These are phyloP conservation scores for Hylaeus volcanicus DNA, from an alignment of 1,140 invertebrate genomes.

Conservation along the genomic window DNA sequence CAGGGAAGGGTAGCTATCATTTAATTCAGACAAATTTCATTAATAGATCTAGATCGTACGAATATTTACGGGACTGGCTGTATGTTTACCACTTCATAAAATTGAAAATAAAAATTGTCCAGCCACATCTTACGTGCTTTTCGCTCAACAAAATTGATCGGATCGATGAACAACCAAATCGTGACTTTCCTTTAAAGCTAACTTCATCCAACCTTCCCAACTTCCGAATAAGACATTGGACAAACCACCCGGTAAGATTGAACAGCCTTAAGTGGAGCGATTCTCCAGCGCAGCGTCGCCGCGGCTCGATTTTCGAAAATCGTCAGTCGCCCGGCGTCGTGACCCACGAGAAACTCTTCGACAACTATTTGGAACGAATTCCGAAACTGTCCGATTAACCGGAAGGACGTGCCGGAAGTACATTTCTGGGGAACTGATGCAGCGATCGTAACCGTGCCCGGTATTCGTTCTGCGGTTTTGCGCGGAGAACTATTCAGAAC, in stretches of 20 bases:
- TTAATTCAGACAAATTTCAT: too few relatives aligned
- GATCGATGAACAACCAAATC: too few relatives aligned
- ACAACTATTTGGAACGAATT: constrained; percentile 65
- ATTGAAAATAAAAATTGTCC: too few relatives aligned
- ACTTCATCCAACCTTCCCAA: not conserved
- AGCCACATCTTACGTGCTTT: too few relatives aligned
- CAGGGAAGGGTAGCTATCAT: too few relatives aligned
- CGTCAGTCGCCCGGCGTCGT: not conserved
- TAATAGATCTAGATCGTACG: too few relatives aligned
- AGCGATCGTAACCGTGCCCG: constrained; percentile 48
- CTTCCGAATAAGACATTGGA: not conserved
- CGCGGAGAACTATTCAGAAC: constrained; percentile 61
- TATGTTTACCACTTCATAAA: too few relatives aligned
- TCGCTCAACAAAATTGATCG: too few relatives aligned
- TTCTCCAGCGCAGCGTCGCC: constrained; percentile 7
- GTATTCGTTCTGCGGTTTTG: constrained; percentile 65
- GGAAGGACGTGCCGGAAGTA: constrained; percentile 67
- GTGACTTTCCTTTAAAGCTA: too few relatives aligned
- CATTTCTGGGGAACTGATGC: constrained; percentile 63
- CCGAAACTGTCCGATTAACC: constrained; percentile 67
- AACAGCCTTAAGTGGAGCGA: not conserved
- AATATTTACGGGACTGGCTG: too few relatives aligned
- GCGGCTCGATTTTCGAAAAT: constrained; percentile 32
- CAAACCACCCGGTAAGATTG: not conserved
- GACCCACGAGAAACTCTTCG: constrained; percentile 54